Conservation (phyloP, 2,113 vertebrate genomes). For the Pollachius pollachius region DNA sequence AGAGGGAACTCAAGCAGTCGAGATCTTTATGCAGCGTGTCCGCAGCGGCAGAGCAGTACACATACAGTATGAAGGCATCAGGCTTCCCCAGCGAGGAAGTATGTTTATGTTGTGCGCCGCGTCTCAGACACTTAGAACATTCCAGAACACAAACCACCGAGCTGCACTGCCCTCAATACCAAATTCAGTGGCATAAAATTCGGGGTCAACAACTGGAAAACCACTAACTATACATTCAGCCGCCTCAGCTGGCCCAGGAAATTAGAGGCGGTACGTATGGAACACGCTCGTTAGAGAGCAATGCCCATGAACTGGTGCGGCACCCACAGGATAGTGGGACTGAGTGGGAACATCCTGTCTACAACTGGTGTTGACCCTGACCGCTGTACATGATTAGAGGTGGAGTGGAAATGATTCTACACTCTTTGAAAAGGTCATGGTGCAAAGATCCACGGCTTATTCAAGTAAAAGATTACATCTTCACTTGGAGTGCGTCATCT, state of each 20-base stretch:
- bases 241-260: conserved; percentile 17
- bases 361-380: conserved; percentile 13
- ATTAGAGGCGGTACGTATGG: conserved; percentile 29
- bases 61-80: too few species aligned
- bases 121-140: not conserved
- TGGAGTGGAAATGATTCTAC: conserved; percentile 7
- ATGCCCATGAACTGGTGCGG: conserved; percentile 19
- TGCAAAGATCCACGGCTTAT: not conserved
- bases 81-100: too few species aligned
- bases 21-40: too few species aligned
- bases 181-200: conserved; percentile 20
- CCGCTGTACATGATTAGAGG: conserved; percentile 31
- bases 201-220: conserved; percentile 29
- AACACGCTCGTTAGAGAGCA: conserved; percentile 18
- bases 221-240: conserved; percentile 37
- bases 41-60: too few species aligned
- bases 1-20: too few species aligned
- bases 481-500: too few species aligned
- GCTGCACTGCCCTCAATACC: not conserved
- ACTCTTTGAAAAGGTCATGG: conserved; percentile 20
- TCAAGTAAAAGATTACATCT: not conserved
- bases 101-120: too few species aligned
- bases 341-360: conserved; percentile 26
- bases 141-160: not conserved
- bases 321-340: conserved; percentile 1